phyloP scores from a whole-genome alignment of 2,888 invertebrate species.

The Ditula angustiorana region DNA sequence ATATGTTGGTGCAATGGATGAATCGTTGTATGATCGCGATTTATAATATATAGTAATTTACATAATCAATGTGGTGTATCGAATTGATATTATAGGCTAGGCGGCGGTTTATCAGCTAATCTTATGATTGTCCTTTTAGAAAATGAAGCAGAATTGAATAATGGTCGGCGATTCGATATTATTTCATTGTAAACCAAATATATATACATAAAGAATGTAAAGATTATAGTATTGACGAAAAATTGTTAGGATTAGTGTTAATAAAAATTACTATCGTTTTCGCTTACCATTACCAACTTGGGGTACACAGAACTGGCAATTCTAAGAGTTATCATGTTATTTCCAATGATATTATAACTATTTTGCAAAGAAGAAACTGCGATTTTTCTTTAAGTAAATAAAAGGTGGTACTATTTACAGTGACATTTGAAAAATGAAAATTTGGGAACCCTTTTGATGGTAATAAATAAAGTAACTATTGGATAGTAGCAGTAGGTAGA shows the following conservation, averaged over 20 bases:
- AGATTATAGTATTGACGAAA: constrained; percentile 49
- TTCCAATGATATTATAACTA: neutral
- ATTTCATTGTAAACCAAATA: constrained; percentile 65
- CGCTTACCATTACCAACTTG: constrained; percentile 42
- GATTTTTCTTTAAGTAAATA: constrained; percentile 3
- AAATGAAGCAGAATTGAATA: constrained; percentile 45
- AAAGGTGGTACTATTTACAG: too few relatives aligned
- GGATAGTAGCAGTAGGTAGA: too few relatives aligned
- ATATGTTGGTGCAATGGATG: constrained; percentile 56
- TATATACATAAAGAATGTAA: constrained; percentile 51
- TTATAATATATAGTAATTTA: constrained; percentile 42
- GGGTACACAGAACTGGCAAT: constrained; percentile 11
- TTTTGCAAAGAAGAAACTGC: neutral
- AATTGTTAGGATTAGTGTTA: constrained; percentile 47
- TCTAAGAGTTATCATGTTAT: neutral
- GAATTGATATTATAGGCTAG: constrained; percentile 43
- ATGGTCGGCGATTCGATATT: constrained; percentile 46
- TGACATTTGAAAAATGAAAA: too few relatives aligned
- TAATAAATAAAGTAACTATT: too few relatives aligned
- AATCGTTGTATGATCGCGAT: constrained; percentile 46
- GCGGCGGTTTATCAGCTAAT: constrained; percentile 52
- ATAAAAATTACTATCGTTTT: constrained; percentile 39
- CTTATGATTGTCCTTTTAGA: constrained; percentile 43
- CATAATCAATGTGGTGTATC: constrained; percentile 53
- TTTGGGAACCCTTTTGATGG: too few relatives aligned